These are phyloP conservation scores for Cephus nigrinus DNA, from an alignment of 2,888 invertebrate genomes.

Conservation along the genomic window DNA sequence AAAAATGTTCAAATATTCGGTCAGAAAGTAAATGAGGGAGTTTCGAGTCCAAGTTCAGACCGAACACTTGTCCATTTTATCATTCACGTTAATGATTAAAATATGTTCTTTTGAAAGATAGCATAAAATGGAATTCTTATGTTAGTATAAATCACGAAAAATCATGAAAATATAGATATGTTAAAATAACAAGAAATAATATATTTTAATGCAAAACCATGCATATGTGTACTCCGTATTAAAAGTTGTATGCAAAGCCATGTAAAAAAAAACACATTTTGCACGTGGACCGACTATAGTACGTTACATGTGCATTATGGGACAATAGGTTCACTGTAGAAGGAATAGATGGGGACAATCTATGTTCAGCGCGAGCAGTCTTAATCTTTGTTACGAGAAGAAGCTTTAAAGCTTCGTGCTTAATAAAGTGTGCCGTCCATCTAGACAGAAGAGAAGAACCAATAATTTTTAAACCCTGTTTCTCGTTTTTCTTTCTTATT, in stretches of 20 bases:
- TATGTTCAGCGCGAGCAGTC: neutral
- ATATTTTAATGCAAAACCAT: neutral
- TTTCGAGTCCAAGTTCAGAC: neutral
- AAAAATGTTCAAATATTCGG: neutral
- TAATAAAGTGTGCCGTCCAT: neutral
- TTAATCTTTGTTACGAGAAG: neutral
- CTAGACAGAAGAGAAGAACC: slow-evolving; percentile 6
- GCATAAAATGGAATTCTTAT: too few relatives aligned
- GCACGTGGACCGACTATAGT: neutral
- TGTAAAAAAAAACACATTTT: neutral
- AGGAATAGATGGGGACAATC: neutral
- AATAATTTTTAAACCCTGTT: slow-evolving; percentile 18
- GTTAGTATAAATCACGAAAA: too few relatives aligned
- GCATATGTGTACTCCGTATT: neutral
- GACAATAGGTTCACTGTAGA: neutral
- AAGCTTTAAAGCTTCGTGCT: neutral
- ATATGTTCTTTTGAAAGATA: neutral
- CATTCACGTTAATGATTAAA: neutral
- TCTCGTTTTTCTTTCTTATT: slow-evolving; percentile 13
- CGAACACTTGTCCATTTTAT: neutral
- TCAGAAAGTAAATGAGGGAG: neutral
- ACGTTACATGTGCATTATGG: neutral
- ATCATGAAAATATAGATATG: neutral
- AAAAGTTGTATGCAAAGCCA: neutral
- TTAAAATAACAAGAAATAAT: neutral